Base-by-base conservation (phyloP, 2,113 vertebrate genomes). In the Odontophorus gujanensis region DNA sequence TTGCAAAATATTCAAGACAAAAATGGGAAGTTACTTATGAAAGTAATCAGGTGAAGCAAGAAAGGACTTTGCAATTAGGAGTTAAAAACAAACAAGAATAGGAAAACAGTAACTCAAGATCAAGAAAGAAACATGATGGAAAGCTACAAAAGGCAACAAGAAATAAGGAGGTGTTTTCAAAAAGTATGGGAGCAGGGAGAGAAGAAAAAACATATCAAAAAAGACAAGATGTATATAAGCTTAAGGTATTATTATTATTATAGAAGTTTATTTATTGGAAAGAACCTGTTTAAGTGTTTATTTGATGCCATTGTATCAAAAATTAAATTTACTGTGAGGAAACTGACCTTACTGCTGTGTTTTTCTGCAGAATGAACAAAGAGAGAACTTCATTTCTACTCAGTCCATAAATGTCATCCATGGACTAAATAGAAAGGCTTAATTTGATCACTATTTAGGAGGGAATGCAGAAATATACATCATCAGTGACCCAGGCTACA, bases 81-180 rank as follows among this genome's bases (percentile, higher is more conserved):
- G 74, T 40, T 57, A 47, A 71, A 68, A 83, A 15, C 36, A 66
- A 62, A 43, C 51, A 34, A 66, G 32, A 21, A 53, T 7, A 55
- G 34, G 68, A 34, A 50, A 83, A 48, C 86, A 38, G 40, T 22
- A 57, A 53, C 57, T 81, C 71, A 73, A 82, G 58, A 32, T 85
- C 73, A 75, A 26, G 16, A 43, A 81, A 85, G 67, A 78, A 81
- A 68, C 45, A 36, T 4, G 34, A 78, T 32, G 76, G 48, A 53
- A 95, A n/a, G 68, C 76, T 91, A 77, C 34, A 78, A 86, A 87
- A 95, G 75, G 51, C 75, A 85, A 89, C 43, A 25, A 83, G 59
- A 87, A 89, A 76, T 59, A 57, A 77, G 47, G 50, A 77, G 67
- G 22, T 93, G 48, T 58, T 95, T 87, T 43, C 65, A 89, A n/a